These are phyloP conservation scores for Megaptera novaeangliae DNA, from an alignment of 2,113 vertebrate genomes.

Conservation along the genomic window DNA sequence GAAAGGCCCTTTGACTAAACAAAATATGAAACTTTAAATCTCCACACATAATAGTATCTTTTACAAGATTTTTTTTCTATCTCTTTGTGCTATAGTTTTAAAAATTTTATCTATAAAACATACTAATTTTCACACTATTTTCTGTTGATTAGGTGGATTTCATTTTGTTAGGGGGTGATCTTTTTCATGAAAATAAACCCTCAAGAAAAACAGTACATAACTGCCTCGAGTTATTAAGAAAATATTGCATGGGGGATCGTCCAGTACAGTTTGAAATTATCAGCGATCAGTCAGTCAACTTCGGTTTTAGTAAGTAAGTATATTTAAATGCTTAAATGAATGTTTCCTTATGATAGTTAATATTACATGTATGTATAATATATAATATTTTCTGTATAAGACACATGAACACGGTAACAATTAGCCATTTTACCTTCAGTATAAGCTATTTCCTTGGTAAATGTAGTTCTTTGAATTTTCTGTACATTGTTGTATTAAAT, in stretches of 20 bases:
- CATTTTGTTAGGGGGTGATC: slow-evolving; percentile 95
- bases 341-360: not conserved
- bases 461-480: not conserved
- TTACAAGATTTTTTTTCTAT: not conserved
- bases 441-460: not conserved
- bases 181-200: slow-evolving; percentile 98
- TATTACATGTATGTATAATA: not conserved
- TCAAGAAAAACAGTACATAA: slow-evolving; percentile 91
- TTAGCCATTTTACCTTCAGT: not conserved
- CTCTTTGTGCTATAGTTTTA: not conserved
- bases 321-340: not conserved
- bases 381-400: not conserved
- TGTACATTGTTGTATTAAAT: not conserved
- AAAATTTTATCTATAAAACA: not conserved
- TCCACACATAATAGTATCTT: not conserved
- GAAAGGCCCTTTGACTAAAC: not conserved
- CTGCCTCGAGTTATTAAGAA: slow-evolving; percentile 89
- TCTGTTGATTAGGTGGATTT: slow-evolving; percentile 92
- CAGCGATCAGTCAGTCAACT: slow-evolving; percentile 96
- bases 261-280: slow-evolving; percentile 94
- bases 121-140: slow-evolving; percentile 68
- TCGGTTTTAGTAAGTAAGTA: slow-evolving; percentile 93
- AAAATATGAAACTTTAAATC: not conserved
- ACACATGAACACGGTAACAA: not conserved
- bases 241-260: slow-evolving; percentile 96